Conservation (phyloP, 2,113 vertebrate species). For the Lophotis ruficrista region DNA sequence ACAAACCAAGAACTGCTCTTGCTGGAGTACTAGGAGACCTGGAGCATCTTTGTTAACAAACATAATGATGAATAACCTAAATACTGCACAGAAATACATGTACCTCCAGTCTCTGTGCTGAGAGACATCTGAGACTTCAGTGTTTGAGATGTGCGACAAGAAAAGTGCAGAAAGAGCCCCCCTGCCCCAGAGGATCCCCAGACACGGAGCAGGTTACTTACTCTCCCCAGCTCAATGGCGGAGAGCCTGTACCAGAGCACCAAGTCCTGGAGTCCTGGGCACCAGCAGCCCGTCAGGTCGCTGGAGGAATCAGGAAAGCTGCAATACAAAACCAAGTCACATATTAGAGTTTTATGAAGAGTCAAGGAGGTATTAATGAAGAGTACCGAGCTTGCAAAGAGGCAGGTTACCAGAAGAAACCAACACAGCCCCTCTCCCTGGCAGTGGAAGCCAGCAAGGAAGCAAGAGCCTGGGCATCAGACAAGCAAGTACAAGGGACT, state of each 20-base stretch:
- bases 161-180: background rate
- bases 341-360: background rate
- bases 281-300: background rate
- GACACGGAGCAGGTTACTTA: conserved; percentile 15
- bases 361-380: background rate
- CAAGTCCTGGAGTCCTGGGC: background rate
- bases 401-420: background rate
- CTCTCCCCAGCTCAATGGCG: conserved; percentile 28
- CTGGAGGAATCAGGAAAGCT: conserved; percentile 14
- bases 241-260: background rate
- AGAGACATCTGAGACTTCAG: background rate
- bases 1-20: background rate
- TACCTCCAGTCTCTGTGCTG: background rate
- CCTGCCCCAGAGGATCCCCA: background rate
- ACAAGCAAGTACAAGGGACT: background rate
- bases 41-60: background rate
- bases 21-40: background rate
- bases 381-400: background rate
- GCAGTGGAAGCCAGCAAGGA: background rate
- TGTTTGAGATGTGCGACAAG: background rate
- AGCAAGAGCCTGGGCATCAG: background rate
- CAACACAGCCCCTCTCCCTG: rapidly evolving
- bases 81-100: background rate
- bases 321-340: background rate
- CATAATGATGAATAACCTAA: background rate